Base-by-base conservation (phyloP, 53 echinoderm and acorn worm genomes). In the Paelopatides confundens region DNA sequence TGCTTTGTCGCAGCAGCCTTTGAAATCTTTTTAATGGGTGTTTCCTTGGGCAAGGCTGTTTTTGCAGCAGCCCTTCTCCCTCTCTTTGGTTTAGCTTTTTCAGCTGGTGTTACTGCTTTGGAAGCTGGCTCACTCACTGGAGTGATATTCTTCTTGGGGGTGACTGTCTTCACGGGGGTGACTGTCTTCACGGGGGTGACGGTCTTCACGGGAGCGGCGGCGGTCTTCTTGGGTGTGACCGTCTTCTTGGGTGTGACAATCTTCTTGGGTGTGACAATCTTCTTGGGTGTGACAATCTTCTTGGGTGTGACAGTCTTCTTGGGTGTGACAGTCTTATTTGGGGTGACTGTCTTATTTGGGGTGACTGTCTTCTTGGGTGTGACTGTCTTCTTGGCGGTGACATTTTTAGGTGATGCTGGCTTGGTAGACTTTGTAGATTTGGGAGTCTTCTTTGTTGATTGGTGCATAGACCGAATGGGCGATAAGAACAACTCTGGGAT, bases 401-500 rank as follows among this genome's bases (percentile, higher is more conserved):
- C 71, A 0, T 71, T 70, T 4, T 38, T 29, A 28, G 48, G 17
- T 2, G 69, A 49, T 11, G 53, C 69, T 43, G 71, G 86, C 47
- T 70, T 71, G 28, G 69, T 54, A n/a, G 68, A 13, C 78, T 91
- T 88, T 53, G 65, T 23, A 35, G 49, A 47, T 27, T 46, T 88
- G 31, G 90, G 85, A 1, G 90, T 85, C 82, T 70, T 65, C 29
- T 38, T 87, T 1, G 39, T 69, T 14, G 83, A 18, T 66, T 74
- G 31, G 31, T 62, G 85, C 27, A 86, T 88, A 32, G 90, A 35
- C 3, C 77, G 63, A 49, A 89, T 74, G 11, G 90, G 95, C 5
- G 93, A 87, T 26, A 93, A 32, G 69, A 94, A 89, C 33, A 99
- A 62, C 47, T 92, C 92, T 63, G 99, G 92, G 30, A 99, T 69